Evolutionary conservation across 2,113 vertebrate genomes (phyloP).

Genomic region (Ahaetulla prasina): DNA sequence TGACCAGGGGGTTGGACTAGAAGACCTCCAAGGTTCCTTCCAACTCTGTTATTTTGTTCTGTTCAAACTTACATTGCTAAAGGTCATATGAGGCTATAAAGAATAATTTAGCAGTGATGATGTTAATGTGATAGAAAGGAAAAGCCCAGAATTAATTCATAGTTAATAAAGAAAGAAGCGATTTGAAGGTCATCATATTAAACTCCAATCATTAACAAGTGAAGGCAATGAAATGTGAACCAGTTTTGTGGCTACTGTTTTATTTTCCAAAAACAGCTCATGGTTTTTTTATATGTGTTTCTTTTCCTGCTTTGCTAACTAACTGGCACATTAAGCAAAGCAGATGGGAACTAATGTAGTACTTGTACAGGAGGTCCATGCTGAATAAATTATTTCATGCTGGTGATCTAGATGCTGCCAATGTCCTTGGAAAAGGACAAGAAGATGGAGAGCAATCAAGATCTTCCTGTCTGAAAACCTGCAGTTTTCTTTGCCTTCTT

Average conservation of each 20-base stretch:
- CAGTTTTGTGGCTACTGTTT: not conserved
- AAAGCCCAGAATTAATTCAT: not conserved
- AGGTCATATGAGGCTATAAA: not conserved
- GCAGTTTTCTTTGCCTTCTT: not conserved
- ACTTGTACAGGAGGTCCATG: not conserved
- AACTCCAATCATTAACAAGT: rapidly evolving
- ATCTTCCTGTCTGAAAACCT: not conserved
- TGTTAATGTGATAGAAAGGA: not conserved
- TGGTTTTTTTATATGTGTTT: not conserved
- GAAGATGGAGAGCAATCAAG: not conserved
- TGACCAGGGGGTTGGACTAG: not conserved
- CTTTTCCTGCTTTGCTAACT: not conserved
- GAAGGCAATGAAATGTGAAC: not conserved
- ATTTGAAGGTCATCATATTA: not conserved
- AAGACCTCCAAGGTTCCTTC: not conserved
- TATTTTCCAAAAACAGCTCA: not conserved
- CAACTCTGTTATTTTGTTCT: not conserved
- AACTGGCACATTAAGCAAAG: not conserved
- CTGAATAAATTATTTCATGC: not conserved
- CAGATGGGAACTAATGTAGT: constrained; percentile 34
- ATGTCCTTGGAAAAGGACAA: not conserved
- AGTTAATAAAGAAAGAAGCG: rapidly evolving
- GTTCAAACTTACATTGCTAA: not conserved
- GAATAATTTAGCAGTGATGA: not conserved
- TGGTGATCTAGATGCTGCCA: not conserved